Conservation (phyloP, 2,113 vertebrate genomes). For the Hypanus sabinus region DNA sequence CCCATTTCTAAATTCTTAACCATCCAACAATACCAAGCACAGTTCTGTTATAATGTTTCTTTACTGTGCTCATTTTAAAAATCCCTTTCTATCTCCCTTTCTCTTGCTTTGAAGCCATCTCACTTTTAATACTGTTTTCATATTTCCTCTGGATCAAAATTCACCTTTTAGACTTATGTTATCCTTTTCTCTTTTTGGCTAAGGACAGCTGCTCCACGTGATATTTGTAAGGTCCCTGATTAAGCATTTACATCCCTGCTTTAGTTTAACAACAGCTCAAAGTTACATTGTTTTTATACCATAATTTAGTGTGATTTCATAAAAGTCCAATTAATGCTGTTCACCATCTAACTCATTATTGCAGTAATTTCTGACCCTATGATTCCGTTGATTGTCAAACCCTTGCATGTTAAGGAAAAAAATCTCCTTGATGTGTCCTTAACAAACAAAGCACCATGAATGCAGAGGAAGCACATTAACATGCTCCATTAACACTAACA, state of each 20-base stretch:
- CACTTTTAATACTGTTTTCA: not conserved
- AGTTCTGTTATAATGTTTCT: not conserved
- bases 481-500: constrained; percentile 33
- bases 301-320: not conserved
- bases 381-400: not conserved
- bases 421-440: constrained; percentile 11
- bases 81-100: not conserved
- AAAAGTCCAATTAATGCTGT: not conserved
- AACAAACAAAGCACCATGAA: not conserved
- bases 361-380: not conserved
- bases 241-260: not conserved
- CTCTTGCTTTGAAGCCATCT: not conserved
- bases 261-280: not conserved
- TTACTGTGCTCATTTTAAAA: not conserved
- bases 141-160: not conserved
- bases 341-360: not conserved
- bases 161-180: no score
- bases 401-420: not conserved
- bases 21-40: not conserved
- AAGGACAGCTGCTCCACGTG: not conserved
- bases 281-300: not conserved
- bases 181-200: not conserved
- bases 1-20: not conserved
- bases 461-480: not conserved
- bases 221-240: not conserved